Evolutionary conservation across 2,888 invertebrate species (phyloP).

Genomic region (Drosophila anceps): DNA sequence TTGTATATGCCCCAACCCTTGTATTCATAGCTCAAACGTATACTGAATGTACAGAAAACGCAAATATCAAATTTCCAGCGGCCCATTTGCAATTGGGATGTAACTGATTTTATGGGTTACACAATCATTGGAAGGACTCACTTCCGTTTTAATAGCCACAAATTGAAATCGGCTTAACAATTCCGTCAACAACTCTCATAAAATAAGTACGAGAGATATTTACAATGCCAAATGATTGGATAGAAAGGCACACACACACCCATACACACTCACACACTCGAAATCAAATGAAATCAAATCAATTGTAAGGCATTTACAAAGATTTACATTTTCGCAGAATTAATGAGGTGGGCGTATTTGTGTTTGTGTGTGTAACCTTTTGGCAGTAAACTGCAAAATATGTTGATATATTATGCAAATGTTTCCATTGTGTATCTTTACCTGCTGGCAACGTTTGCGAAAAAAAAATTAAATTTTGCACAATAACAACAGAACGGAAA

Average conservation of each 20-base stretch:
- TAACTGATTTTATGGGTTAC: conserved; percentile 22
- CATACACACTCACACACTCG: conserved; percentile 16
- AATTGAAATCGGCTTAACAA: conserved; percentile 65
- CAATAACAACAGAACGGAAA: conserved; percentile 28
- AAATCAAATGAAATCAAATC: conserved; percentile 70
- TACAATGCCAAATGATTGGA: conserved; percentile 65
- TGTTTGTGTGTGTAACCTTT: conserved; percentile 37
- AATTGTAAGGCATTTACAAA: conserved; percentile 68
- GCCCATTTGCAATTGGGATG: conserved; percentile 22
- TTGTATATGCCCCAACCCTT: background rate
- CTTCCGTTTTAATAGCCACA: conserved; percentile 56
- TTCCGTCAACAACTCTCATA: conserved; percentile 59
- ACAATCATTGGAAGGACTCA: conserved; percentile 7
- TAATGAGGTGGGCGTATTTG: conserved; percentile 48
- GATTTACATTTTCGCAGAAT: conserved; percentile 54
- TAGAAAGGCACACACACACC: conserved; percentile 26
- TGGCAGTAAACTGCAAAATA: conserved; percentile 46
- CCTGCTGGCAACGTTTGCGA: conserved; percentile 43
- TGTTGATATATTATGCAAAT: conserved; percentile 70
- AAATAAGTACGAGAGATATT: conserved; percentile 54
- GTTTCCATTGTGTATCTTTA: conserved; percentile 38
- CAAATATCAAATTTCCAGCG: conserved; percentile 35
- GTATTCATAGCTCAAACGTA: background rate
- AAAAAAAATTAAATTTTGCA: conserved; percentile 38
- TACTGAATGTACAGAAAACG: conserved; percentile 5